These are phyloP conservation scores for Magallana nippona DNA, from an alignment of 2,888 invertebrate species.

Conservation along the genomic window DNA sequence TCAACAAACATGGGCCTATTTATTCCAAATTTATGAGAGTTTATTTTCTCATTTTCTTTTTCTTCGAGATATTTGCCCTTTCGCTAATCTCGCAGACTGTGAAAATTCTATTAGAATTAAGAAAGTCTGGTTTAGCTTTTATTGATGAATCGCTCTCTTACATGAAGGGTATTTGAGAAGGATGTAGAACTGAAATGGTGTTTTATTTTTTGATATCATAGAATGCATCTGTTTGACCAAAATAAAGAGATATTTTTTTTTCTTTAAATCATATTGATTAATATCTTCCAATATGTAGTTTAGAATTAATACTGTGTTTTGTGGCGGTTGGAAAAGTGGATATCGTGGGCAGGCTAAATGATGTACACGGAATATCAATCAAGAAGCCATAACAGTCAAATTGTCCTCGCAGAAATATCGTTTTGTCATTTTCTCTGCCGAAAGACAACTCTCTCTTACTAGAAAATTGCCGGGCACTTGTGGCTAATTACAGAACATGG, in stretches of 20 bases:
- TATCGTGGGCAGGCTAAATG: neutral
- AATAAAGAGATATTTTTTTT: neutral
- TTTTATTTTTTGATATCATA: neutral
- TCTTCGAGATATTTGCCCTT: conserved; percentile 32
- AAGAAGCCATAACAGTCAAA: conserved; percentile 8
- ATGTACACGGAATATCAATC: conserved; percentile 19
- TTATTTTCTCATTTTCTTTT: conserved; percentile 32
- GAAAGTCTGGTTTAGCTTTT: neutral
- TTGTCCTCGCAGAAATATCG: conserved; percentile 27
- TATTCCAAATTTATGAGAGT: conserved; percentile 32
- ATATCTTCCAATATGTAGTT: neutral
- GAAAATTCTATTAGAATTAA: conserved; percentile 18
- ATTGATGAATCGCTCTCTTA: neutral
- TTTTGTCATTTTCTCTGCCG: conserved; percentile 35
- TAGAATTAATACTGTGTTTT: neutral
- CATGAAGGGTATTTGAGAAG: neutral
- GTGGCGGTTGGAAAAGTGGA: neutral
- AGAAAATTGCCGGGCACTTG: conserved; percentile 44
- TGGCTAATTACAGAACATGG: conserved; percentile 42
- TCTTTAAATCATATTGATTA: neutral
- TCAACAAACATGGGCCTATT: conserved; percentile 12
- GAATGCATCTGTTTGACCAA: conserved; percentile 3
- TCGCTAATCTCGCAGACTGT: conserved; percentile 3
- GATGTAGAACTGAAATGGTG: neutral
- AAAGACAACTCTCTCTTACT: conserved; percentile 47